Evolutionary conservation across 2,888 invertebrate genomes (phyloP).

Genomic region (Embidobia sp.): DNA sequence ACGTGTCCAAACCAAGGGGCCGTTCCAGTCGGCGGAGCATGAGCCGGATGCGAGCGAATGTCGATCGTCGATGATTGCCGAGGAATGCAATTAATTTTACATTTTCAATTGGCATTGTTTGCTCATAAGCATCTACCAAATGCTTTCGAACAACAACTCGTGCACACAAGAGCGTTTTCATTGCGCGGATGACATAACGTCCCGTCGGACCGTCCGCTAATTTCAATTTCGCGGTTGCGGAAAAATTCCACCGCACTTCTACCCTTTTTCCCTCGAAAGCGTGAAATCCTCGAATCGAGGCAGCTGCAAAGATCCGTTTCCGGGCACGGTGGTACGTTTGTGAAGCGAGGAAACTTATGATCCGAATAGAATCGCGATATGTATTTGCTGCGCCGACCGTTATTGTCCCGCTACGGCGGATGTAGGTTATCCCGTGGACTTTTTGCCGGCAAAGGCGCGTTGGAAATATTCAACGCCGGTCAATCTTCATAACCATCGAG

Average conservation of each 20-base stretch:
- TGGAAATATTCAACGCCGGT: slow-evolving; percentile 30
- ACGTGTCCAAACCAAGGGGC: slow-evolving; percentile 6
- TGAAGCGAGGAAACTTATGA: slow-evolving; percentile 28
- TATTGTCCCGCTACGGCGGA: slow-evolving; percentile 17
- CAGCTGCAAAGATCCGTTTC: not conserved
- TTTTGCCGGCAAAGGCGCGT: slow-evolving; percentile 22
- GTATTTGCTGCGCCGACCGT: slow-evolving; percentile 16
- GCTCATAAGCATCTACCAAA: slow-evolving; percentile 2
- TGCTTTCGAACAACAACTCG: slow-evolving; percentile 9
- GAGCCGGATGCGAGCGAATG: slow-evolving; percentile 50
- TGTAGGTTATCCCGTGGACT: slow-evolving; percentile 28
- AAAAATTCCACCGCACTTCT: too few species aligned
- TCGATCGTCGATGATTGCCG: slow-evolving; percentile 35
- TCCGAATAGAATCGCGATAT: slow-evolving; percentile 8
- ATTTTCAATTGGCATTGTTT: slow-evolving; percentile 34
- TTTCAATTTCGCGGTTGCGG: not conserved
- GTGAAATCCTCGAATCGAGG: not conserved
- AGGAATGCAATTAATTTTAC: slow-evolving; percentile 46
- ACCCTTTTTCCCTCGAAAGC: slow-evolving; percentile 1
- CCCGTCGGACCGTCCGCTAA: not conserved
- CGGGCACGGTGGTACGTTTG: slow-evolving; percentile 10
- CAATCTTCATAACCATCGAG: slow-evolving; percentile 33
- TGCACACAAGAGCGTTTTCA: slow-evolving; percentile 6
- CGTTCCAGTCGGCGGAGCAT: slow-evolving; percentile 40
- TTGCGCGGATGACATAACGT: slow-evolving; percentile 3